Evolutionary conservation across 2,797 vertebrate species (phyloP).

Genomic region (Trematomus bernacchii): DNA sequence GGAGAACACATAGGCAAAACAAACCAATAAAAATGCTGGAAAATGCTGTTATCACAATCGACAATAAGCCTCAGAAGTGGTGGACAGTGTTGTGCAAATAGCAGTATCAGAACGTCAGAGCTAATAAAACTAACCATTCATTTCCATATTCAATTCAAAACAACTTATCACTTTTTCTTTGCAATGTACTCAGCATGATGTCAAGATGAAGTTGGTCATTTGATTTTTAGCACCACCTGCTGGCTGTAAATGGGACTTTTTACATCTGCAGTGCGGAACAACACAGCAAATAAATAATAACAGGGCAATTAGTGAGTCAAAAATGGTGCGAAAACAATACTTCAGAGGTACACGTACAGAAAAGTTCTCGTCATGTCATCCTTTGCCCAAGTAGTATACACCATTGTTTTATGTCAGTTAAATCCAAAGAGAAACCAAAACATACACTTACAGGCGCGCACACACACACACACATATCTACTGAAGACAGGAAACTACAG

Average conservation of each 20-base stretch:
- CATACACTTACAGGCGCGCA: slow-evolving; percentile 27
- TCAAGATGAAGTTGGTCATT: slow-evolving; percentile 47
- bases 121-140: slow-evolving; percentile 44
- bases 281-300: slow-evolving; percentile 63
- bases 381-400: slow-evolving; percentile 83
- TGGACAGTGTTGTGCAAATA: slow-evolving; percentile 74
- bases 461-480: slow-evolving; percentile 57
- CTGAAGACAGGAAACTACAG: slow-evolving; percentile 81
- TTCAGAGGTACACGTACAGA: slow-evolving; percentile 49
- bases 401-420: slow-evolving; percentile 80
- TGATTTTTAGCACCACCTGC: slow-evolving; percentile 80
- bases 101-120: slow-evolving; percentile 66
- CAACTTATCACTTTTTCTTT: slow-evolving; percentile 3
- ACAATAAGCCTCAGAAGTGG: slow-evolving; percentile 39
- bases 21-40: slow-evolving; percentile 21
- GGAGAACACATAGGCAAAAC: slow-evolving; percentile 6
- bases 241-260: slow-evolving; percentile 57
- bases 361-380: slow-evolving; percentile 63
- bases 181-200: slow-evolving; percentile 18
- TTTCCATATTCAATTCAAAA: slow-evolving; percentile 34
- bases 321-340: slow-evolving; percentile 54
- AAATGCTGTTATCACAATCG: slow-evolving; percentile 61
- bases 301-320: slow-evolving; percentile 43
- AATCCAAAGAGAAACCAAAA: slow-evolving; percentile 73
- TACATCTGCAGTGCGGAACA: slow-evolving; percentile 41